Percentiles rank a stretch among this genome's conserved stretches.
phyloP scores from a whole-genome alignment of 1,140 invertebrate species.

The Mya arenaria region DNA sequence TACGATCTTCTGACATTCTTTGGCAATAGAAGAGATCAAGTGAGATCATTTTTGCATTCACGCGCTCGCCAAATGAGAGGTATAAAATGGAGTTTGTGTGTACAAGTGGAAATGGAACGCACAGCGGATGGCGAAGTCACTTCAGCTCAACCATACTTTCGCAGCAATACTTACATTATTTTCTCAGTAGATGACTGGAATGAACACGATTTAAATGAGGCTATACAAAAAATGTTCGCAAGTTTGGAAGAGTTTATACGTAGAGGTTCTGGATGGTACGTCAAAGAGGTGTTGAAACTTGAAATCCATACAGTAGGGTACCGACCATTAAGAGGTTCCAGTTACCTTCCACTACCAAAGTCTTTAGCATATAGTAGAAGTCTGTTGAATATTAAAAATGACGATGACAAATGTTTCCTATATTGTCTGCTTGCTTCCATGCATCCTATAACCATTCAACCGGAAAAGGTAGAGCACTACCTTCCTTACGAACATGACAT shows the following conservation, averaged over 20 bases:
- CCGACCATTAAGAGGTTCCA: conserved; percentile 16
- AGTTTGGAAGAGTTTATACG: conserved; percentile 31
- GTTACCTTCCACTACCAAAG: conserved; percentile 20
- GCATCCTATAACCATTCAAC: neutral
- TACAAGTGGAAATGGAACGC: conserved; percentile 27
- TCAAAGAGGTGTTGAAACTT: conserved; percentile 18
- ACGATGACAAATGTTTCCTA: conserved; percentile 21
- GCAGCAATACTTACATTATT: conserved; percentile 9
- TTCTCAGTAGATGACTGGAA: conserved; percentile 16
- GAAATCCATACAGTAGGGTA: conserved; percentile 29
- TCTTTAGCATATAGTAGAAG: neutral
- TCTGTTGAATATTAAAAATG: conserved; percentile 25
- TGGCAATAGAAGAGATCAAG: conserved; percentile 21
- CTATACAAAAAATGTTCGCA: conserved; percentile 29
- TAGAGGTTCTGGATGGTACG: conserved; percentile 23
- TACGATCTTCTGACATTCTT: conserved; percentile 31
- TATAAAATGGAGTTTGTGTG: conserved; percentile 39
- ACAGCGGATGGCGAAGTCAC: neutral
- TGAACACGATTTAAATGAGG: conserved; percentile 35
- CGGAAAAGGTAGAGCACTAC: conserved; percentile 2
- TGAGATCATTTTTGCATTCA: conserved; percentile 1
- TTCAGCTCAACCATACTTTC: conserved; percentile 19
- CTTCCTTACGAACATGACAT: conserved; percentile 1
- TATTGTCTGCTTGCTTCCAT: conserved; percentile 10
- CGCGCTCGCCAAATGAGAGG: conserved; percentile 4